Evolutionary conservation across 2,888 invertebrate species (phyloP).

Genomic region (Choristoneura rosaceana): DNA sequence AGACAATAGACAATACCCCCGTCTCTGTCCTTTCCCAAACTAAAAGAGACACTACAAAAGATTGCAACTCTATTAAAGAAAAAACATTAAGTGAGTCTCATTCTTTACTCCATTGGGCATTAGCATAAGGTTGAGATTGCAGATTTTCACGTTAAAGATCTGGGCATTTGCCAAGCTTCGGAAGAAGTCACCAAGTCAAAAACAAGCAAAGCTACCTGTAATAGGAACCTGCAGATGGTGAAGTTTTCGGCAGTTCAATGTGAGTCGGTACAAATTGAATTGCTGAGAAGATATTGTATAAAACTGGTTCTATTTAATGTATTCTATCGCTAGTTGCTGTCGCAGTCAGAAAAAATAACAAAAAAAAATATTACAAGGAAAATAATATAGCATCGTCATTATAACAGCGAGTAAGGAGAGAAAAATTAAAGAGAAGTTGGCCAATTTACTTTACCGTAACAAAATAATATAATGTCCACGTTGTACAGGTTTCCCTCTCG

Average conservation of each 20-base stretch:
- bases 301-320: conserved; percentile 11
- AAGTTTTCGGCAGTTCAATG: conserved; percentile 3
- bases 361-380: too few species aligned
- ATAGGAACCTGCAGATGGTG: conserved; percentile 6
- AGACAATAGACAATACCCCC: conserved; percentile 9
- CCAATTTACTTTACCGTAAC: too few species aligned
- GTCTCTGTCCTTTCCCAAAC: conserved; percentile 27
- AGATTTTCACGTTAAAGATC: conserved; percentile 22
- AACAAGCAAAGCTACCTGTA: conserved; percentile 33
- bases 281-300: neutral
- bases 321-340: too few species aligned
- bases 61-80: conserved; percentile 8
- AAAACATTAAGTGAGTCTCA: conserved; percentile 8
- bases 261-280: conserved; percentile 5
- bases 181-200: conserved; percentile 25
- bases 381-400: too few species aligned
- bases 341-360: too few species aligned
- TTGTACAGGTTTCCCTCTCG: too few species aligned
- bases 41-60: conserved; percentile 21
- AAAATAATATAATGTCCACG: too few species aligned
- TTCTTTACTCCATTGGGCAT: conserved; percentile 8
- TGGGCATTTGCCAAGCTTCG: conserved; percentile 26
- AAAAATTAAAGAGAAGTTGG: too few species aligned
- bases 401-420: too few species aligned
- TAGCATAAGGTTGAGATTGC: conserved; percentile 21